phyloP scores from a whole-genome alignment of 2,888 invertebrate genomes.

The Orthonevra nobilis region DNA sequence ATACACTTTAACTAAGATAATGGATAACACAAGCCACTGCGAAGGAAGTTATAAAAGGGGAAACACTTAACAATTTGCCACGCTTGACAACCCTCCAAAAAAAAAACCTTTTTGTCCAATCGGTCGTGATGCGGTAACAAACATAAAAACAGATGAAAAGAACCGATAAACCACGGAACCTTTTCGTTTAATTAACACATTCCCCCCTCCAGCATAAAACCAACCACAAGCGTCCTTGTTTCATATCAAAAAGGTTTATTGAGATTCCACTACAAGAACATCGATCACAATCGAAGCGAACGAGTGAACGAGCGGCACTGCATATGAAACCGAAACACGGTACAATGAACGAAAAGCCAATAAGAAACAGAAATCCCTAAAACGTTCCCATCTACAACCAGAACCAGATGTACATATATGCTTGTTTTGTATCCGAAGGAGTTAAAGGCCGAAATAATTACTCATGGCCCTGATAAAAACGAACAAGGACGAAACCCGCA shows the following conservation, averaged over 20 bases:
- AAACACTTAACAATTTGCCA: neutral
- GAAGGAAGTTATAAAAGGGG: too few relatives aligned
- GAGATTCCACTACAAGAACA: neutral
- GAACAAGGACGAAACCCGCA: conserved; percentile 7
- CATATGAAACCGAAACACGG: neutral
- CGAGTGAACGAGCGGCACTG: too few relatives aligned
- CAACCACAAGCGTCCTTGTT: conserved; percentile 8
- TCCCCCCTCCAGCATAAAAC: conserved; percentile 6
- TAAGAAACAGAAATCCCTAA: neutral
- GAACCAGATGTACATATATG: too few relatives aligned
- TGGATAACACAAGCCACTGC: too few relatives aligned
- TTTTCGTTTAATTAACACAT: conserved; percentile 44
- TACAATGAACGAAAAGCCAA: too few relatives aligned
- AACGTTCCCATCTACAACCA: neutral
- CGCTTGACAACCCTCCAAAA: neutral
- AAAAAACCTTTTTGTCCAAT: neutral
- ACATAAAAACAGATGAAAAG: conserved; percentile 1
- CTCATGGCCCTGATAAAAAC: conserved; percentile 55
- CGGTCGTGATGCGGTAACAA: conserved; percentile 4
- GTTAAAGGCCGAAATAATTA: conserved; percentile 47
- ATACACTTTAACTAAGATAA: too few relatives aligned
- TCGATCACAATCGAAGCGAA: conserved; percentile 28
- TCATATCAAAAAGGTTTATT: neutral
- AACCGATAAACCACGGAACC: conserved; percentile 23
- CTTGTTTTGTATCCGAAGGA: neutral